A percentile compares a stretch with the other conserved stretches of the same genome.
Conservation (phyloP, 2,888 invertebrate species). For the Lasioglossum vierecki region DNA sequence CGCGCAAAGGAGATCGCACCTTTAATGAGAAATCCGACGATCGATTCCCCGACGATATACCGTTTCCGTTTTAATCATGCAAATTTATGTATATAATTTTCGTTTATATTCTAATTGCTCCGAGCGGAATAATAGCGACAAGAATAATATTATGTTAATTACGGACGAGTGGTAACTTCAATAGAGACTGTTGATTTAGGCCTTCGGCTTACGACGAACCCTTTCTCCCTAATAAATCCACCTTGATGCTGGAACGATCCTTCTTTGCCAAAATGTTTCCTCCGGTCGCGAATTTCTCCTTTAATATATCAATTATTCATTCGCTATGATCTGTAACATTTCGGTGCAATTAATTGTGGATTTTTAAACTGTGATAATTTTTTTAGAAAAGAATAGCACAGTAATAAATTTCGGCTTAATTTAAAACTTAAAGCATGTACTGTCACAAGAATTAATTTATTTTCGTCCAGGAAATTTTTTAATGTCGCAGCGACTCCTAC, state of each 20-base stretch:
- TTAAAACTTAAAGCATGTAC: no score
- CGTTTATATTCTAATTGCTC: constrained; percentile 7
- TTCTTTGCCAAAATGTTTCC: not conserved
- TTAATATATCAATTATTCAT: not conserved
- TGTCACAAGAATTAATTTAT: no score
- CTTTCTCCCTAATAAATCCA: not conserved
- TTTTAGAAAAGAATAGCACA: no score
- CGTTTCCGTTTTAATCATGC: constrained; percentile 19
- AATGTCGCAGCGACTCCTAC: no score
- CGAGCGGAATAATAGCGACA: constrained; percentile 7
- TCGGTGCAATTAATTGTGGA: no score
- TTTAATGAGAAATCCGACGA: not conserved
- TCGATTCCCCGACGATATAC: not conserved
- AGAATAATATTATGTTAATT: constrained; percentile 21
- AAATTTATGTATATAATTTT: constrained; percentile 16
- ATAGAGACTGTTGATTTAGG: constrained; percentile 5
- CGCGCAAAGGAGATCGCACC: no score
- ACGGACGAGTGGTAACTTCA: not conserved
- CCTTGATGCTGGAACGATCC: not conserved
- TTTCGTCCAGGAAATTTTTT: no score
- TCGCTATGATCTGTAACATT: no score
- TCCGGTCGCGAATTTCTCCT: not conserved
- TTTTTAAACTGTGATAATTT: no score
- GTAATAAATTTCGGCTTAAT: no score
- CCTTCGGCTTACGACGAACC: not conserved